Conservation (phyloP, 2,888 invertebrate species). For the Cerceris rybyensis region DNA sequence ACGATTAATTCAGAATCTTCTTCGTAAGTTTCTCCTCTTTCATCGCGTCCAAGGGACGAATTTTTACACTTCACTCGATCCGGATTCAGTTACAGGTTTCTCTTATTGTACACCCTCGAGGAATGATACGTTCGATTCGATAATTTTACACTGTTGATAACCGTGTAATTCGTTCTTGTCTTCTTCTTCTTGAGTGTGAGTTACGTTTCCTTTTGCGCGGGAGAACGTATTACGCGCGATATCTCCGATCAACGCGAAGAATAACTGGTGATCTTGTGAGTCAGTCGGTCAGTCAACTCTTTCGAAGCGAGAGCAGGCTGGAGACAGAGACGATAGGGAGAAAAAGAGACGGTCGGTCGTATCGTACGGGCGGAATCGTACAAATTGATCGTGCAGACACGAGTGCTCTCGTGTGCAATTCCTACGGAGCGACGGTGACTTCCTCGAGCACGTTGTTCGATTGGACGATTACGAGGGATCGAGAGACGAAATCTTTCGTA, state of each 20-base stretch:
- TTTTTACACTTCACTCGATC: constrained; percentile 56
- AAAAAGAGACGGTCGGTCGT: constrained; percentile 8
- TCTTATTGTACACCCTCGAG: constrained; percentile 33
- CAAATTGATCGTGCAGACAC: constrained; percentile 49
- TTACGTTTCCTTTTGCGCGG: background rate
- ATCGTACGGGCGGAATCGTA: constrained; percentile 34
- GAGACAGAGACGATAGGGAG: constrained; percentile 12
- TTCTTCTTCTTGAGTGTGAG: too few species aligned
- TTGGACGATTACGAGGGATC: background rate
- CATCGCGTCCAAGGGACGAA: constrained; percentile 39
- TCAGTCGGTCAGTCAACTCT: constrained; percentile 74
- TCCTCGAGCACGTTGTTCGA: background rate
- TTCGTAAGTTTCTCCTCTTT: constrained; percentile 44
- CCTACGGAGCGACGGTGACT: constrained; percentile 39
- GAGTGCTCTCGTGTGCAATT: constrained; percentile 48
- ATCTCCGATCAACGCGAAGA: constrained; percentile 39
- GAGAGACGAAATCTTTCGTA: background rate
- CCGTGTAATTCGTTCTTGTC: too few species aligned
- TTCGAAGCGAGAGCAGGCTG: constrained; percentile 30
- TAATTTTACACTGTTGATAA: too few species aligned
- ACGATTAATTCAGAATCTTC: constrained; percentile 32
- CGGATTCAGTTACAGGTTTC: constrained; percentile 40
- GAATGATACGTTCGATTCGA: constrained; percentile 7
- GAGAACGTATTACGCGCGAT: constrained; percentile 27
- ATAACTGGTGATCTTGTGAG: constrained; percentile 59